phyloP scores from a whole-genome alignment of 1,140 invertebrate genomes.

The Heliconius hermathena region DNA sequence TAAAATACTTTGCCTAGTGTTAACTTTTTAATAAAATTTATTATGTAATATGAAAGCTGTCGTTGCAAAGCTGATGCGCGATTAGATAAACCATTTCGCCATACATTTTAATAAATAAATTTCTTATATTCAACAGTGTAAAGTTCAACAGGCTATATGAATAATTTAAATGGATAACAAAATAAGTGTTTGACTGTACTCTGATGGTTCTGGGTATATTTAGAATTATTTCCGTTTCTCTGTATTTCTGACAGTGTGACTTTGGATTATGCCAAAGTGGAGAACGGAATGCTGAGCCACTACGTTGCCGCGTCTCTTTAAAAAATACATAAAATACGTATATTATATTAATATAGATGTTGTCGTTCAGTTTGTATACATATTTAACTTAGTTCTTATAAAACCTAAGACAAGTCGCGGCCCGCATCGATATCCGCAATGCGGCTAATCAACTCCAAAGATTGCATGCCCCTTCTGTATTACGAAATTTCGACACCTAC shows the following conservation, averaged over 20 bases:
- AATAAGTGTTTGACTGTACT: not conserved
- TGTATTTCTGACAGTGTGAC: too few relatives aligned
- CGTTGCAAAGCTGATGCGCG: not conserved
- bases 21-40: not conserved
- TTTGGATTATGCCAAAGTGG: too few relatives aligned
- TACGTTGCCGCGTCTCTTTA: too few relatives aligned
- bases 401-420: conserved; percentile 2
- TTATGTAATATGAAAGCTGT: not conserved
- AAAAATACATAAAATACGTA: too few relatives aligned
- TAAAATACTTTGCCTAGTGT: too few relatives aligned
- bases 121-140: not conserved
- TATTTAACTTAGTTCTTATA: not conserved
- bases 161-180: not conserved
- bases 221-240: too few relatives aligned
- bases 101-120: not conserved
- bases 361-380: not conserved
- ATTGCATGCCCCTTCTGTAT: conserved; percentile 38
- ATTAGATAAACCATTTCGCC: not conserved
- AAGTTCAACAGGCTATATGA: not conserved
- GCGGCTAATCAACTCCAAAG: conserved; percentile 41
- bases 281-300: too few relatives aligned
- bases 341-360: too few relatives aligned
- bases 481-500: conserved; percentile 41
- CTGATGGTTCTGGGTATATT: not conserved
- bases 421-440: conserved; percentile 38